phyloP scores from a whole-genome alignment of 2,113 vertebrate species.

The Crotalus viridis region DNA sequence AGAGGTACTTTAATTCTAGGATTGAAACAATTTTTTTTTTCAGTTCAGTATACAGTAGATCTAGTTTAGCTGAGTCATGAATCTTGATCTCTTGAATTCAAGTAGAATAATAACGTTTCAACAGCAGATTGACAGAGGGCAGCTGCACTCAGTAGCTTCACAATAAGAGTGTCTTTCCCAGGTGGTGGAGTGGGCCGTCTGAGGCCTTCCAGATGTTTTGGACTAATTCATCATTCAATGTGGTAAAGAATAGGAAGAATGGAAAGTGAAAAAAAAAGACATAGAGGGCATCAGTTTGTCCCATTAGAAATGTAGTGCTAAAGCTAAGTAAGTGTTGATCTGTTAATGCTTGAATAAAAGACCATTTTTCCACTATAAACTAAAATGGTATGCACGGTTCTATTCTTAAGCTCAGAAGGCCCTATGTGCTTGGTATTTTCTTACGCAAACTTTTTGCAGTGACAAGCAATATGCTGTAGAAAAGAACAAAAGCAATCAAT shows the following conservation, averaged over 20 bases:
- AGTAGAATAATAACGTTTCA: background rate
- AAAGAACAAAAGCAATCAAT: background rate
- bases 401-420: conserved; percentile 43
- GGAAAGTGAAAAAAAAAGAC: background rate
- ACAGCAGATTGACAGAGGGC: conserved; percentile 39
- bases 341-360: background rate
- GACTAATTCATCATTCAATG: background rate
- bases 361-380: background rate
- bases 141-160: conserved; percentile 35
- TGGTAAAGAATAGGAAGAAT: background rate
- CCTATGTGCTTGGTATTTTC: background rate
- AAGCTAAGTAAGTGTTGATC: background rate
- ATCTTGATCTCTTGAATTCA: background rate
- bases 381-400: background rate
- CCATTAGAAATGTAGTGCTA: background rate
- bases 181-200: background rate
- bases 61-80: background rate
- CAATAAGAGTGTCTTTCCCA: background rate
- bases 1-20: background rate
- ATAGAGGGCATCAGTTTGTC: background rate
- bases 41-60: background rate
- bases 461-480: background rate
- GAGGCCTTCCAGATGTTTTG: background rate
- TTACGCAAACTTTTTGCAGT: background rate
- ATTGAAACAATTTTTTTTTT: background rate